phyloP scores from a whole-genome alignment of 2,113 vertebrate species.

The Pteruthius melanotis region DNA sequence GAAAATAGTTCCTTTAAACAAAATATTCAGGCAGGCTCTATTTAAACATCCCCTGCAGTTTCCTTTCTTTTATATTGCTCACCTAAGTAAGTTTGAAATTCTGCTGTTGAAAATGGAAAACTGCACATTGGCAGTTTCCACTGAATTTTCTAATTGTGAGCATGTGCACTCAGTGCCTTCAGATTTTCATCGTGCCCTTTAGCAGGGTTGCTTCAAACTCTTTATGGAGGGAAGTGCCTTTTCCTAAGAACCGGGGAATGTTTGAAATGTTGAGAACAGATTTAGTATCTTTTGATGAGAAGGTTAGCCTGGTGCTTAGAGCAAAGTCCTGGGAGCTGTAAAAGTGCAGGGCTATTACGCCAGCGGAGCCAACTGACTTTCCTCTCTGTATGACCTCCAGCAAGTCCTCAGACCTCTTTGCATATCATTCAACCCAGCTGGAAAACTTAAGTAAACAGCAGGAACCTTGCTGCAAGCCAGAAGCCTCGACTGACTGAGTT shows the following conservation, averaged over 20 bases:
- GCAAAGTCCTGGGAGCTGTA: conserved; percentile 29
- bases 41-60: conserved; percentile 2
- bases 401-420: conserved; percentile 43
- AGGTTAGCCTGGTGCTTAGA: conserved; percentile 21
- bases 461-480: conserved; percentile 47
- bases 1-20: not conserved
- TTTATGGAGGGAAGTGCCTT: not conserved
- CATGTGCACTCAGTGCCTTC: not conserved
- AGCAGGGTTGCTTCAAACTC: not conserved
- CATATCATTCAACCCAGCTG: conserved; percentile 46
- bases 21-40: conserved; percentile 18
- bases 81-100: not conserved
- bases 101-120: not conserved
- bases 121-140: not conserved
- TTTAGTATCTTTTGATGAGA: conserved; percentile 40
- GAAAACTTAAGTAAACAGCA: conserved; percentile 54
- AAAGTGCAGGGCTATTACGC: not conserved
- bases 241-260: not conserved
- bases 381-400: conserved; percentile 28
- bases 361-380: not conserved
- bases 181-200: not conserved
- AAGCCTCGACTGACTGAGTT: not conserved
- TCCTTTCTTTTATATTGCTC: not conserved
- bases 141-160: not conserved
- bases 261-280: conserved; percentile 30